Conservation (phyloP, 2,113 vertebrate genomes). For the Prunella himalayana region DNA sequence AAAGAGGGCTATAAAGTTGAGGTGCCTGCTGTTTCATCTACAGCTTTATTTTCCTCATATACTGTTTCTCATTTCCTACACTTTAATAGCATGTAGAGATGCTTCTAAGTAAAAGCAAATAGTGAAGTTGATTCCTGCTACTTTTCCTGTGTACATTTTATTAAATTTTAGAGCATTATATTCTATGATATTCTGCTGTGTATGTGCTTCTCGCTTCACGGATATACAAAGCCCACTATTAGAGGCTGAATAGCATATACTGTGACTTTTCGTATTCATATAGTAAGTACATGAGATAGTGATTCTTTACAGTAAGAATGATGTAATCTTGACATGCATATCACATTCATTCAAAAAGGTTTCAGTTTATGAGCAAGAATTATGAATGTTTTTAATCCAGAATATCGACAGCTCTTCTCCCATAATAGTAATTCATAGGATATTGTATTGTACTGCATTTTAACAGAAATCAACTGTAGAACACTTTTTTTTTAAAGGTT, state of each 20-base stretch:
- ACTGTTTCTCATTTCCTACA: not conserved
- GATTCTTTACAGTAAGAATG: not conserved
- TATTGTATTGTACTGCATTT: not conserved
- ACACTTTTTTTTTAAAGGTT: not conserved
- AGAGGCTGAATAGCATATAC: not conserved
- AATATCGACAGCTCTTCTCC: not conserved
- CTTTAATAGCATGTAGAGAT: not conserved
- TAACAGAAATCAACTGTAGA: not conserved
- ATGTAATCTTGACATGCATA: not conserved
- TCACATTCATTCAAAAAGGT: not conserved
- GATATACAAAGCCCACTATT: not conserved
- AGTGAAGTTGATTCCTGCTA: not conserved
- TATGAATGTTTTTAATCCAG: not conserved
- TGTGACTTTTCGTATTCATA: not conserved
- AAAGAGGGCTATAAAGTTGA: not conserved
- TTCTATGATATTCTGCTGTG: not conserved
- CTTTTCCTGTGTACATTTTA: not conserved
- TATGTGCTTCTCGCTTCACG: not conserved
- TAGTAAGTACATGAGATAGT: not conserved
- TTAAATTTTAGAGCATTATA: not conserved
- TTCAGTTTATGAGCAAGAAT: not conserved
- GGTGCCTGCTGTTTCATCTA: not conserved
- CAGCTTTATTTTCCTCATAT: not conserved
- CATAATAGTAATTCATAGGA: not conserved
- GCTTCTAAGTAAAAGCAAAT: not conserved